Evolutionary conservation across 2,797 vertebrate species (phyloP).

Genomic region (Meriones psammophilus): DNA sequence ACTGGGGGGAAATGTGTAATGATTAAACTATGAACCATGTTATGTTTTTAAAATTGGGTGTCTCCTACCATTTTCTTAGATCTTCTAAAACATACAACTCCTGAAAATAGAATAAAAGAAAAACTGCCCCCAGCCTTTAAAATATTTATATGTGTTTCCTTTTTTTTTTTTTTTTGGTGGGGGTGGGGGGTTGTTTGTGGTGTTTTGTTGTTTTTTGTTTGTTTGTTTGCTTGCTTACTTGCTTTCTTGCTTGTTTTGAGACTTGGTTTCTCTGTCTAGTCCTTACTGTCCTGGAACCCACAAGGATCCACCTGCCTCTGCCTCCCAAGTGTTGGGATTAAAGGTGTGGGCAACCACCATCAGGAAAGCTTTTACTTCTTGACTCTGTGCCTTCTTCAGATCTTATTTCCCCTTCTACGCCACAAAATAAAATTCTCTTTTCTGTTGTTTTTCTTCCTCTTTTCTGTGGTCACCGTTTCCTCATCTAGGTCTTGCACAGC

Average conservation of each 20-base stretch:
- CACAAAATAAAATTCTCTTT: background rate
- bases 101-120: background rate
- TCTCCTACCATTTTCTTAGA: background rate
- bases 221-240: background rate
- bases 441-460: background rate
- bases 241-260: background rate
- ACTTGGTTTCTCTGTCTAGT: background rate
- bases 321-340: background rate
- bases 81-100: background rate
- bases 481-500: background rate
- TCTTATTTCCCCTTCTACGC: background rate
- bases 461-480: background rate
- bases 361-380: background rate
- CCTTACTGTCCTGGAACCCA: background rate
- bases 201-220: background rate
- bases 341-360: background rate
- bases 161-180: background rate
- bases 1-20: background rate
- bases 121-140: background rate
- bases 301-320: background rate
- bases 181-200: background rate
- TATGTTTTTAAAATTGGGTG: constrained; percentile 11
- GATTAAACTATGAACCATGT: background rate
- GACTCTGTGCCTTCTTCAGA: background rate
- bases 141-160: constrained; percentile 12